Conservation (phyloP, 2,113 vertebrate genomes). For the Saimiri boliviensis region DNA sequence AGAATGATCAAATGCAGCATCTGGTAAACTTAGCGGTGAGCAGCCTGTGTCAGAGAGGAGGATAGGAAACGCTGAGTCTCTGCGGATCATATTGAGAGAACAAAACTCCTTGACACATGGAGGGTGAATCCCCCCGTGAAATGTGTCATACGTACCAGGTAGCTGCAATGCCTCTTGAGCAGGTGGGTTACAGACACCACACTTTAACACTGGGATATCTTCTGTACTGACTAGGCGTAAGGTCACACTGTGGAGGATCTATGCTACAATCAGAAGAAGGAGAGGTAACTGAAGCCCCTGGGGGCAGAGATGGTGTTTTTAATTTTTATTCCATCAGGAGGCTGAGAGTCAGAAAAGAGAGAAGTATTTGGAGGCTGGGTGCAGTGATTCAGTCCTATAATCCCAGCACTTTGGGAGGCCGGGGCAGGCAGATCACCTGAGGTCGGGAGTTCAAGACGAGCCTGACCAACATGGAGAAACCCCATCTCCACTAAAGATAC, state of each 20-base stretch:
- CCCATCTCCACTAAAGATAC: no score
- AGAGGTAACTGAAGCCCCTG: background rate
- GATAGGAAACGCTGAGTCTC: background rate
- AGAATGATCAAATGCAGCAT: background rate
- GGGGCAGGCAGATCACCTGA: no score
- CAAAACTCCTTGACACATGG: background rate
- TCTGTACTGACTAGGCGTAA: background rate
- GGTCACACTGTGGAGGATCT: background rate
- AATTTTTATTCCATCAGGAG: background rate
- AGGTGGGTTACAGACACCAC: no score
- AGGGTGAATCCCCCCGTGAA: background rate
- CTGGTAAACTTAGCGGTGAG: background rate
- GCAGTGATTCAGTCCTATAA: no score
- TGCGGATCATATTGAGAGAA: background rate
- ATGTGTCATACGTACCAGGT: background rate
- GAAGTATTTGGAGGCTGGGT: background rate
- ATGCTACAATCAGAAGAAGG: background rate
- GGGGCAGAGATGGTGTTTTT: background rate
- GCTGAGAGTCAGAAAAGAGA: background rate
- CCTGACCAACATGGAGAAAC: no score
- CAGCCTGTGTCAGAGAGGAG: background rate
- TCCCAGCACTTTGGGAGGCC: no score
- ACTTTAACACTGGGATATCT: background rate
- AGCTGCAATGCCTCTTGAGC: no score
- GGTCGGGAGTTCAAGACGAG: no score